Evolutionary conservation across 1,140 invertebrate genomes (phyloP), one percentile per base, ranked within the genome.

Genomic region (Hydropsyche tenuis): DNA sequence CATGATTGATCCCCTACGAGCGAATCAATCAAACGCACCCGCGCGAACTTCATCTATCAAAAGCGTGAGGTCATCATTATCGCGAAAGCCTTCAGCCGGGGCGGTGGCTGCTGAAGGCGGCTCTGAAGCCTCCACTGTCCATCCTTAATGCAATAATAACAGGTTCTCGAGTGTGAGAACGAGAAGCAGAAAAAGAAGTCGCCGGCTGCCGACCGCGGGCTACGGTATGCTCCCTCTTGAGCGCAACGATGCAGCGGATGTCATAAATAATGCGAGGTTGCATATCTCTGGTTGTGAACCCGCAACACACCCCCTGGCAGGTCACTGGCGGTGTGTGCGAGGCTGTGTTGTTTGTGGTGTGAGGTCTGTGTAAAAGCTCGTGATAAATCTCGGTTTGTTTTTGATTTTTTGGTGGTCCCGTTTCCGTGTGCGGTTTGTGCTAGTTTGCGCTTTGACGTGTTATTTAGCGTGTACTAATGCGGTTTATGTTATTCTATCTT

Each of bases 261-360:
- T 72, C 68, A 74, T 76, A 76, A 76, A 76, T 76, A 76, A 76
- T 72, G 42, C 73, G 75, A 65, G 30, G 30, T 37, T 71, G 62
- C 75, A 53, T 53, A 53, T 53, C n/a, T 18, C 48, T 16, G 30
- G 30, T 37, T 37, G 30, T 63, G 60, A 42, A 42, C 25, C 12
- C 60, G 30, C 25, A 63, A 30, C 25, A 63, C 30, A n/a, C 60
- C 48, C 48, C 16, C 30, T 37, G 48, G 48, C 48, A 53, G 48
- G 48, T 53, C 48, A 53, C 48, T 53, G 48, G 9, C 30, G 30
- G 30, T 37, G 30, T 37, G 30, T 37, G 9, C 30, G 30, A 37
- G 30, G 3, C 30, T 37, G 30, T 37, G 30, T 37, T 37, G 30
- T 37, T 37, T 37, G 9, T 37, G 30, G 30, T 37, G 30, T 9